A percentile compares a stretch with the other conserved stretches of the same genome.
phyloP scores from a whole-genome alignment of 2,888 invertebrate genomes.

The Trissolcus brochymenae region DNA sequence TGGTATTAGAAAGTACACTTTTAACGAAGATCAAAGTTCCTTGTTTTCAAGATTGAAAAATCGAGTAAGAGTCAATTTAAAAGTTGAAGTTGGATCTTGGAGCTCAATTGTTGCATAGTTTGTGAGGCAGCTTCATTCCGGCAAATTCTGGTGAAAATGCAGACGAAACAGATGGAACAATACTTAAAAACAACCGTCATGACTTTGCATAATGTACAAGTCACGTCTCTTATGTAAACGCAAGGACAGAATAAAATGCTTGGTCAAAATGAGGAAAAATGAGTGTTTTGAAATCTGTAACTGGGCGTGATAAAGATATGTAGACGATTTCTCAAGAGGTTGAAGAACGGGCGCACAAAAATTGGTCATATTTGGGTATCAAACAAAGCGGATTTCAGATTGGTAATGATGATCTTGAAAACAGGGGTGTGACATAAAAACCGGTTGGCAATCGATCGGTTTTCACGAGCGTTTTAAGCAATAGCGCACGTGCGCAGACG shows the following conservation, averaged over 20 bases:
- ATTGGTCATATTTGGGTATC: too few species aligned
- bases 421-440: slow-evolving; percentile 28
- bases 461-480: slow-evolving; percentile 45
- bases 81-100: too few species aligned
- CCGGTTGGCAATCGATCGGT: slow-evolving; percentile 41
- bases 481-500: slow-evolving; percentile 44
- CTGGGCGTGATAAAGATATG: too few species aligned
- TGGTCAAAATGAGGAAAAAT: neutral
- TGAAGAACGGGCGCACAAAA: too few species aligned
- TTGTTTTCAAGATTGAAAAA: too few species aligned
- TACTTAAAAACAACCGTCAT: slow-evolving; percentile 14
- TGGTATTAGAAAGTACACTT: too few species aligned
- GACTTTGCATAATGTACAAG: slow-evolving; percentile 33
- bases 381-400: neutral
- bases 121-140: neutral
- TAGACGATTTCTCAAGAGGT: too few species aligned
- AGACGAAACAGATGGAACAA: slow-evolving; percentile 14
- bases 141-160: slow-evolving; percentile 14
- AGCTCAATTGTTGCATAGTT: too few species aligned
- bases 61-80: too few species aligned
- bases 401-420: neutral
- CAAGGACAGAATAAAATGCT: slow-evolving; percentile 25
- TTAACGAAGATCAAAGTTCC: too few species aligned
- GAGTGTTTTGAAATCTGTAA: slow-evolving; percentile 13
- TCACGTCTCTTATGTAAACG: slow-evolving; percentile 25